phyloP scores from a whole-genome alignment of 2,888 invertebrate species.

The Lepas anatifera region DNA sequence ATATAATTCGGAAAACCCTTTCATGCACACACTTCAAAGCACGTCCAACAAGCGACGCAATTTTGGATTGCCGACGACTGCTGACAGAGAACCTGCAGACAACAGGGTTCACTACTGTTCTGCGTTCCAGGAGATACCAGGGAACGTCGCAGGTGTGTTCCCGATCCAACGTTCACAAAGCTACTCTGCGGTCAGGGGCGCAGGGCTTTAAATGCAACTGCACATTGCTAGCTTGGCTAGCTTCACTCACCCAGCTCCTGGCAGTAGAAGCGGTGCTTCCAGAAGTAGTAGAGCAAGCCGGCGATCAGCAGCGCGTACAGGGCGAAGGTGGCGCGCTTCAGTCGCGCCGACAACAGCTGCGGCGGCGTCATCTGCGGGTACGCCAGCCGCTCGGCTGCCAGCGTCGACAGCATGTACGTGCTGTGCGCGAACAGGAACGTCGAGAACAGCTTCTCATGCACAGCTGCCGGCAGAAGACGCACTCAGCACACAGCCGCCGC shows the following conservation, averaged over 20 bases:
- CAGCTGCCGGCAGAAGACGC: slow-evolving; percentile 49
- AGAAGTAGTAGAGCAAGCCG: slow-evolving; percentile 74
- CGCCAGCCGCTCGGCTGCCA: slow-evolving; percentile 35
- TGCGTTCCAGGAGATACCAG: too few species aligned
- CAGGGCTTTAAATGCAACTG: too few species aligned
- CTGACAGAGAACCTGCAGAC: too few species aligned
- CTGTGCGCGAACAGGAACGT: slow-evolving; percentile 75
- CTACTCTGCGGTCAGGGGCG: too few species aligned
- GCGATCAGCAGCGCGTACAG: slow-evolving; percentile 58
- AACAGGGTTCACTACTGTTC: too few species aligned
- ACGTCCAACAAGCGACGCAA: too few species aligned
- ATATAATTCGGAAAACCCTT: too few species aligned
- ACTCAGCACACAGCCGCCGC: neutral
- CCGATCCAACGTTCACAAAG: too few species aligned
- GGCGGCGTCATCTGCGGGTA: slow-evolving; percentile 37
- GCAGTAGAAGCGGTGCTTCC: slow-evolving; percentile 76
- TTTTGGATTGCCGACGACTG: too few species aligned
- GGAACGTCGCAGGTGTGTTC: too few species aligned
- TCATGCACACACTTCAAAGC: too few species aligned
- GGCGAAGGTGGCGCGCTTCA: slow-evolving; percentile 61
- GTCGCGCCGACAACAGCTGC: slow-evolving; percentile 35
- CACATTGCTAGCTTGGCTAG: too few species aligned
- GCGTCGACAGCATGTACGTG: slow-evolving; percentile 64
- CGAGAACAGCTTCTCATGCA: slow-evolving; percentile 84
- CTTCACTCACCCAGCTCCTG: slow-evolving; percentile 74